A percentile compares a stretch with the other conserved stretches of the same genome.
phyloP scores from a whole-genome alignment of 2,888 invertebrate genomes.

The Serrognathus titanus region DNA sequence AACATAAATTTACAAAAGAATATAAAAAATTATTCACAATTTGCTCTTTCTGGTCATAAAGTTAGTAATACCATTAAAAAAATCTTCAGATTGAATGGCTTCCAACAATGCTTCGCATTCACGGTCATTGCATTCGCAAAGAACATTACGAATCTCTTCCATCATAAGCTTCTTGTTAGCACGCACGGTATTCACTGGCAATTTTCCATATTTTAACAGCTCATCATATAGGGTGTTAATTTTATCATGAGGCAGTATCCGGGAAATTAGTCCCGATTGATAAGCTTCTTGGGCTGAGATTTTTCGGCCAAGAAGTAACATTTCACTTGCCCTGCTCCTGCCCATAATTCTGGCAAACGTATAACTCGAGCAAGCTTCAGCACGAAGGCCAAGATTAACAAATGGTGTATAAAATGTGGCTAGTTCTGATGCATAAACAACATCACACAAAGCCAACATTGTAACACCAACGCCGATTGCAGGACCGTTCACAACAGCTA shows the following conservation, averaged over 20 bases:
- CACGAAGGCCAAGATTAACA: slow-evolving; percentile 74
- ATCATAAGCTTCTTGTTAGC: slow-evolving; percentile 70
- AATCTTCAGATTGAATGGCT: slow-evolving; percentile 65
- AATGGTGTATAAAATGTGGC: slow-evolving; percentile 90
- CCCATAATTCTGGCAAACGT: slow-evolving; percentile 85
- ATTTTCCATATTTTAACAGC: slow-evolving; percentile 56
- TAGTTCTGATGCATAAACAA: slow-evolving; percentile 80
- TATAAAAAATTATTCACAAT: slow-evolving; percentile 28
- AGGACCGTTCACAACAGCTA: slow-evolving; percentile 91
- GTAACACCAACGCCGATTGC: slow-evolving; percentile 90
- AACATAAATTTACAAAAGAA: too few species aligned
- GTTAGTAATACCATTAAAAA: slow-evolving; percentile 57
- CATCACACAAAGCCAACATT: slow-evolving; percentile 79
- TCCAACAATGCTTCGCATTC: slow-evolving; percentile 67
- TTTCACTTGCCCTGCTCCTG: slow-evolving; percentile 62
- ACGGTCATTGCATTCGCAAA: slow-evolving; percentile 63
- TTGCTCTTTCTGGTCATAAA: slow-evolving; percentile 48
- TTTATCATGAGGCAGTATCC: slow-evolving; percentile 66
- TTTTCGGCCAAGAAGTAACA: slow-evolving; percentile 64
- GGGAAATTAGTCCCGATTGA: slow-evolving; percentile 72
- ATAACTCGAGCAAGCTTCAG: slow-evolving; percentile 88
- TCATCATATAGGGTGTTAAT: slow-evolving; percentile 54
- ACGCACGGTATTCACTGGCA: slow-evolving; percentile 58
- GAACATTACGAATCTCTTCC: slow-evolving; percentile 54
- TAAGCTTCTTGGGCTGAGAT: slow-evolving; percentile 78